Evolutionary conservation across 2,797 vertebrate genomes (phyloP).

Genomic region (Cuculus canorus): DNA sequence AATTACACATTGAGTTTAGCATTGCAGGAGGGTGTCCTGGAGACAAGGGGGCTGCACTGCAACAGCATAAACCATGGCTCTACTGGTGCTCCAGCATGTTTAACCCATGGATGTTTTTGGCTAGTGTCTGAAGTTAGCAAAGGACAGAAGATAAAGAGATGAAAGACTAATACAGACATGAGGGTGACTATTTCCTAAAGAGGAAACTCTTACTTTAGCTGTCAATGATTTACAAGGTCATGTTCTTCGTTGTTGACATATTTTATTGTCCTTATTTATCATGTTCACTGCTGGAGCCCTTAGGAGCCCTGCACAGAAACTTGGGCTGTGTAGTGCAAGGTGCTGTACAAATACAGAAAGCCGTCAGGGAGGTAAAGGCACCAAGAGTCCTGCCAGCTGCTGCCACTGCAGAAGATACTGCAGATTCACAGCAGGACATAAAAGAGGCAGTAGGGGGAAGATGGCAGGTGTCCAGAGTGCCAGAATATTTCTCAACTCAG

Average conservation of each 20-base stretch:
- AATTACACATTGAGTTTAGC: not conserved
- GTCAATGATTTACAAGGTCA: constrained; percentile 63
- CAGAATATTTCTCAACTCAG: constrained; percentile 65
- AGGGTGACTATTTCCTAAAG: constrained; percentile 38
- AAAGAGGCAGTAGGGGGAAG: constrained; percentile 59
- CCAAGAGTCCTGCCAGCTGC: constrained; percentile 18
- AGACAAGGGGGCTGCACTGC: not conserved
- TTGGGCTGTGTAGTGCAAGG: not conserved
- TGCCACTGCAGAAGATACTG: constrained; percentile 57
- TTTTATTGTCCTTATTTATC: constrained; percentile 63
- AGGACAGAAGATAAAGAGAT: constrained; percentile 17
- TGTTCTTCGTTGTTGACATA: constrained; percentile 46
- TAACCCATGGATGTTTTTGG: not conserved
- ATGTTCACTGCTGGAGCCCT: not conserved
- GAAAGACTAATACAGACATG: constrained; percentile 31
- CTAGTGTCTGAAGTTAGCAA: not conserved
- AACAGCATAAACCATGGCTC: not conserved
- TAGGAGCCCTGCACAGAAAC: not conserved
- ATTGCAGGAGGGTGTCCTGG: not conserved
- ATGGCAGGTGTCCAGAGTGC: constrained; percentile 67
- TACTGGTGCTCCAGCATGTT: not conserved
- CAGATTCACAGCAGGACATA: constrained; percentile 60
- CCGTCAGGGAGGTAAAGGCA: not conserved
- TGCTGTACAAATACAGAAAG: constrained; percentile 32
- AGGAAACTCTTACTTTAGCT: constrained; percentile 48